phyloP scores from a whole-genome alignment of 2,888 invertebrate genomes.

The Leucophenga montana region DNA sequence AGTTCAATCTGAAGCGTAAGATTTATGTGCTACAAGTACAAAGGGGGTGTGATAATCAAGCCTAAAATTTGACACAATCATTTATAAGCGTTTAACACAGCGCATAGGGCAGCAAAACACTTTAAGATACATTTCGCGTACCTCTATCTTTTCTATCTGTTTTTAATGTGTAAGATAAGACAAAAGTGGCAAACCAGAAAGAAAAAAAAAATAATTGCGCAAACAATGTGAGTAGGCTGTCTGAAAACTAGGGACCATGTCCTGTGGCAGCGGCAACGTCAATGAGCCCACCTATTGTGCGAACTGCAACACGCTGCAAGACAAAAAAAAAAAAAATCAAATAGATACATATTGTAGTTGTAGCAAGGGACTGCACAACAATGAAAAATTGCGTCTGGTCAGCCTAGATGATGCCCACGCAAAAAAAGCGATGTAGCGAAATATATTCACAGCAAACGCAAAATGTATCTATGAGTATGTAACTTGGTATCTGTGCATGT shows the following conservation, averaged over 20 bases:
- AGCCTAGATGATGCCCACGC: not conserved
- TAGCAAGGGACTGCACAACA: not conserved
- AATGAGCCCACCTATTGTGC: slow-evolving; percentile 24
- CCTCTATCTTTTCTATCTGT: too few species aligned
- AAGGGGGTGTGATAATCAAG: too few species aligned
- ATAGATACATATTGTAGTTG: too few species aligned
- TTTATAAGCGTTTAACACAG: not conserved
- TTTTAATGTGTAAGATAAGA: not conserved
- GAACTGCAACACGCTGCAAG: slow-evolving; percentile 1
- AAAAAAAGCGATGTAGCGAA: not conserved
- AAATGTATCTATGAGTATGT: not conserved
- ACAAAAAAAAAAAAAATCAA: not conserved
- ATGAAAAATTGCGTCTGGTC: slow-evolving; percentile 2
- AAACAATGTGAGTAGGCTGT: slow-evolving; percentile 33
- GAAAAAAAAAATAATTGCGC: slow-evolving; percentile 40
- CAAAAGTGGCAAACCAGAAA: slow-evolving; percentile 15
- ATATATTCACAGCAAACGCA: not conserved
- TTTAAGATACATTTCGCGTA: too few species aligned
- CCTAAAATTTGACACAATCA: slow-evolving; percentile 5
- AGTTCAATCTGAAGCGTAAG: not conserved
- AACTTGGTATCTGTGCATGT: not conserved
- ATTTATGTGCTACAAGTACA: not conserved
- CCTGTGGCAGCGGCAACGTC: not conserved
- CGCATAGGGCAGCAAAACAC: too few species aligned
- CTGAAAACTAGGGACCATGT: slow-evolving; percentile 36